phyloP scores from a whole-genome alignment of 2,888 invertebrate species.

The Blastobasis lacticolella region DNA sequence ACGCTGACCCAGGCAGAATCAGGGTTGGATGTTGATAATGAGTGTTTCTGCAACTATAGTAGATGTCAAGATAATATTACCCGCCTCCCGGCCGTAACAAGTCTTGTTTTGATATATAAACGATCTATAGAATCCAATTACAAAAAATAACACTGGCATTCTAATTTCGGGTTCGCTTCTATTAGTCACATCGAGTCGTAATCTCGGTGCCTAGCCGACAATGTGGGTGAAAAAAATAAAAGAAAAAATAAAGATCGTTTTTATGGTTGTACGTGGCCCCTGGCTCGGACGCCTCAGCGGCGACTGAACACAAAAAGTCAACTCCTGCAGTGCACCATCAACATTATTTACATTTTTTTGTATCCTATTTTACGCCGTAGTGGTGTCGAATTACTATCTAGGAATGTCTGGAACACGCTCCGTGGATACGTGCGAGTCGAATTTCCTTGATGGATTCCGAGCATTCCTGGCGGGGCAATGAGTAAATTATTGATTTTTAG shows the following conservation, averaged over 20 bases:
- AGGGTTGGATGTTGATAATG: too few species aligned
- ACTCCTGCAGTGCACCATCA: constrained; percentile 47
- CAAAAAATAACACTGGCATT: constrained; percentile 23
- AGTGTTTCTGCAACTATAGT: too few species aligned
- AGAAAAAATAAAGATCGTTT: constrained; percentile 35
- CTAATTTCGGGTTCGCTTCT: constrained; percentile 35
- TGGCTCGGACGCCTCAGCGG: constrained; percentile 47
- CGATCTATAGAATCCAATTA: too few species aligned
- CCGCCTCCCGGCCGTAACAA: too few species aligned
- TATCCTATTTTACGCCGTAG: constrained; percentile 43
- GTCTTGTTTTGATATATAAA: too few species aligned
- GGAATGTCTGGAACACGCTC: constrained; percentile 53
- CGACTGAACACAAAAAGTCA: constrained; percentile 43
- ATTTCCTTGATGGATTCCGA: constrained; percentile 13
- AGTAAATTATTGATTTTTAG: too few species aligned
- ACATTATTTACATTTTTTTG: constrained; percentile 63
- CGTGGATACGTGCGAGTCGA: constrained; percentile 30
- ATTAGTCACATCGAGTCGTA: constrained; percentile 37
- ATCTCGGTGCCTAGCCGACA: constrained; percentile 47
- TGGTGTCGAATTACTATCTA: constrained; percentile 65
- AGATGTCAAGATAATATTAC: too few species aligned
- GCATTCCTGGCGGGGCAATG: constrained; percentile 1
- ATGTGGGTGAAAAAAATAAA: constrained; percentile 23
- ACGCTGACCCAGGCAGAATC: too few species aligned
- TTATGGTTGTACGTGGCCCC: constrained; percentile 44